Base-by-base conservation (phyloP, 2,113 vertebrate species). In the Cyprinodon brontotheroides region DNA sequence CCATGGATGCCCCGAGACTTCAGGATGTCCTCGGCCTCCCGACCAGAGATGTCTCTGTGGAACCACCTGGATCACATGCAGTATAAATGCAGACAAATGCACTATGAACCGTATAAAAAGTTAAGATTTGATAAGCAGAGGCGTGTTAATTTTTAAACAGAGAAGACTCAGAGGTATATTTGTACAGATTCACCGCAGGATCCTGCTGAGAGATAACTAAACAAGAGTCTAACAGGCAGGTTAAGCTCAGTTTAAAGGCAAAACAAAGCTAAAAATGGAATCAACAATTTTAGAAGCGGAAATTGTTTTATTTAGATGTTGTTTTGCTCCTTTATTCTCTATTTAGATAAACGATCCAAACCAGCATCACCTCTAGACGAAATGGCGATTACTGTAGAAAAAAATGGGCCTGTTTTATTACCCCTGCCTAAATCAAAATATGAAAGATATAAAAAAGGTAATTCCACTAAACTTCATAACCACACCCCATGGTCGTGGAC, bases 1-100 rank as follows among this genome's bases (percentile, higher is more conserved):
- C 98, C 98, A 38, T 96, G 93, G 57, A 96, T 94, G 0, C 98
- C 98, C 4, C 96, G 93, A 64, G 77, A 81, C 89, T 97, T 98
- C 71, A 99, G 93, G 37, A 97, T 86, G 0, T 94, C 86, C 90
- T 99, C 98, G 0, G 98, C 98, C 7, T 98, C 93, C 77, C 97
- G 64, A 63, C 98, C 98, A 5, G 96, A 95, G 80, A 99, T 89
- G 82, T 97, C 97, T 91, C 97, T 95, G 83, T 99, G 98, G 87
- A 99, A 99, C 98, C 98, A 99, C 94, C 97, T 98, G 72, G 8
- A 74, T 17, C 22, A 60, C 53, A 59, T 11, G 45, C 66, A 60
- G 39, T 2, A 4, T 60, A 64, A 40, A 61, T 11, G 37, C 3
- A 37, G 37, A 38, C 15, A 68, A 2, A 20, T 37, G 11, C 10